Evolutionary conservation across 2,888 invertebrate genomes (phyloP), one percentile per base, ranked within the genome.

Genomic region (Drosophila subsilvestris): DNA sequence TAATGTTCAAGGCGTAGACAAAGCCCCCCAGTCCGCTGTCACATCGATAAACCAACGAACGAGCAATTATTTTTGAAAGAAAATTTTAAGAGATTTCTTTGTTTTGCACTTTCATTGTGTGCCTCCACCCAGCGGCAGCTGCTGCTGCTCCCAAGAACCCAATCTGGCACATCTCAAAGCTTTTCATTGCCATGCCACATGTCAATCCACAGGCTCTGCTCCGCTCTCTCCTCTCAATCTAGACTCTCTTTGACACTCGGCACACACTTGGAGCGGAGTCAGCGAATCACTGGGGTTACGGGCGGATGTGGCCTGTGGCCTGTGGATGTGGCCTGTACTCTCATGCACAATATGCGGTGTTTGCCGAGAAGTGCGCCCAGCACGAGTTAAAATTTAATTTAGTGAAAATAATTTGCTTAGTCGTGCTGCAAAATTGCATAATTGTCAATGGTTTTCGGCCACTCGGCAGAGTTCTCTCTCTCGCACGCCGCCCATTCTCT

Each of bases 331-430:
- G 37, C n/a, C n/a, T 37, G 1, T 37, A 8, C 25, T 25, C 25
- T 1, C 8, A 2, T 8, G 8, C 8, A 37, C n/a, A 12, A 29
- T 49, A 25, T 75, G 57, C 56, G 37, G 57, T 55, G 42, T 61
- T 47, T 51, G 45, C 44, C 44, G 73, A 80, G 71, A 73, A 80
- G 86, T 82, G 84, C 82, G 88, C 90, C 78, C 90, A 90, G 90
- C 90, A 90, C 90, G 90, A 90, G 89, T 79, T 80, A 83, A 89
- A 90, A 89, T 82, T 84, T 80, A 86, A 90, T 90, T 90, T 89
- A 85, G 79, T 79, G 86, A 80, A 86, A 87, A 86, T 90, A 90
- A 90, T 90, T 82, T 82, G 87, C 81, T 89, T 83, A 85, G 80
- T 85, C 75, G 83, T 86, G 79, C 87, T 86, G 87, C 87, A 79